A percentile compares a stretch with the other conserved stretches of the same genome.
These are phyloP conservation scores for Threskiornis aethiopicus DNA, from an alignment of 2,797 vertebrate genomes.

Conservation along the genomic window DNA sequence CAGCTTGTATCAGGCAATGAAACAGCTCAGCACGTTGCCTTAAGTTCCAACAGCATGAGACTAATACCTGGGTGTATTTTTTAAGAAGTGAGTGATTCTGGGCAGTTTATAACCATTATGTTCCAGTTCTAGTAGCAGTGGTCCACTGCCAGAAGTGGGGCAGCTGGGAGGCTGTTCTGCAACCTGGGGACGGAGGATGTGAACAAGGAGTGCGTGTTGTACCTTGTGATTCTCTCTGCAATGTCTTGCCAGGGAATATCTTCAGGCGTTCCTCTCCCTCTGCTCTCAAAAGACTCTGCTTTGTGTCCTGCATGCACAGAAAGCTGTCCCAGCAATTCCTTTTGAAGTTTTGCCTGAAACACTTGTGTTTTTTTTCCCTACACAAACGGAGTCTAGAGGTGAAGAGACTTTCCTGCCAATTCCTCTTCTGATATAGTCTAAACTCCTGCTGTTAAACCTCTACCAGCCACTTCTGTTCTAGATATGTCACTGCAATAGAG, in stretches of 20 bases:
- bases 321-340: neutral
- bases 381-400: neutral
- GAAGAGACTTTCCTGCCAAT: neutral
- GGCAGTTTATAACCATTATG: rapidly evolving
- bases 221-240: slow-evolving; percentile 3
- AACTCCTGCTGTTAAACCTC: neutral
- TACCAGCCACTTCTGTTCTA: neutral
- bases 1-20: neutral
- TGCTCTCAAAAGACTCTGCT: neutral
- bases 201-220: neutral
- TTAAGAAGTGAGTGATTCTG: neutral
- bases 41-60: neutral
- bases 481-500: neutral
- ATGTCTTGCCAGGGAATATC: slow-evolving; percentile 4
- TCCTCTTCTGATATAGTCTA: neutral
- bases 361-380: neutral
- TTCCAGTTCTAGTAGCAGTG: neutral
- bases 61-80: neutral
- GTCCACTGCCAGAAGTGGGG: neutral
- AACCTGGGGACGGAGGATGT: neutral
- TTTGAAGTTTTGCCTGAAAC: slow-evolving; percentile 29
- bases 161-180: neutral
- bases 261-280: neutral
- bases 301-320: neutral
- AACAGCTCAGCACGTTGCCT: neutral